Percentiles rank a stretch among this genome's conserved stretches.
Evolutionary conservation across 2,888 invertebrate species (phyloP).

Genomic region (Bombylius discolor): DNA sequence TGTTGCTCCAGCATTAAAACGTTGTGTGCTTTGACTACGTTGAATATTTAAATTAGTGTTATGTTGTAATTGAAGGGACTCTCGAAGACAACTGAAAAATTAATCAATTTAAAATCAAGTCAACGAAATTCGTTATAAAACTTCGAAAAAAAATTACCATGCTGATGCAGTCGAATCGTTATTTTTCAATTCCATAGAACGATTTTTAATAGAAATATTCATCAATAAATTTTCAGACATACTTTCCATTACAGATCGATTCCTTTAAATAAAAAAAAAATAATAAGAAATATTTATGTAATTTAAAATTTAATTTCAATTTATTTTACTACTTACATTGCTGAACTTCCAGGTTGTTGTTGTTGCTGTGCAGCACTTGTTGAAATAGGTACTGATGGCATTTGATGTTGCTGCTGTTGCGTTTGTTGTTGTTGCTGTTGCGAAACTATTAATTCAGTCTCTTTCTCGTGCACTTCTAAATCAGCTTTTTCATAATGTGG

Average conservation of each 20-base stretch:
- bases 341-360: not conserved
- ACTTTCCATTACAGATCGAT: conserved; percentile 36
- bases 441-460: conserved; percentile 33
- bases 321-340: conserved; percentile 3
- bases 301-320: not conserved
- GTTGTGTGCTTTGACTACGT: conserved; percentile 36
- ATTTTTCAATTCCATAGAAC: conserved; percentile 28
- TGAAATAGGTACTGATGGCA: no score
- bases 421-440: conserved; percentile 5
- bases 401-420: not conserved
- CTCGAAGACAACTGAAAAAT: conserved; percentile 30
- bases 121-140: no score
- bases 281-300: not conserved
- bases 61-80: conserved; percentile 35
- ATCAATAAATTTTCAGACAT: conserved; percentile 35
- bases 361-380: not conserved
- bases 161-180: conserved; percentile 28
- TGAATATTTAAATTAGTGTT: conserved; percentile 37
- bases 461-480: conserved; percentile 56
- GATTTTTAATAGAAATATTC: conserved; percentile 36
- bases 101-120: no score
- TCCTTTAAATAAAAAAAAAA: conserved; percentile 19
- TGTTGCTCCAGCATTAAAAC: conserved; percentile 21
- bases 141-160: conserved; percentile 20
- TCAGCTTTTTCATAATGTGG: conserved; percentile 53